Base-by-base conservation (phyloP, 2,888 invertebrate species). In the Tolmerus cingulatus region DNA sequence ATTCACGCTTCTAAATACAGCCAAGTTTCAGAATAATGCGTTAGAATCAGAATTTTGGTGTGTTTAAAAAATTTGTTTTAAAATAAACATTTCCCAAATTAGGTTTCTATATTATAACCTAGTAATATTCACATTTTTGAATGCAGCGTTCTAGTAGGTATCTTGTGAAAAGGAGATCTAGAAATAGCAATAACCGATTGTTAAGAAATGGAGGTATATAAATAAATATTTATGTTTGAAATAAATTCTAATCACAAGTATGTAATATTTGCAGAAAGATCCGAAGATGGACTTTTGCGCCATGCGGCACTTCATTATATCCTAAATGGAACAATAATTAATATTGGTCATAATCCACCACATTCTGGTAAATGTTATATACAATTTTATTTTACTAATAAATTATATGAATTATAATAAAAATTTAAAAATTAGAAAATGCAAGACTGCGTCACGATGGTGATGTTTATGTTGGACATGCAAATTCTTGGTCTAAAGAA, bases 381-480 rank as follows among this genome's bases (percentile, higher is more conserved):
- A 16, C 12, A 1, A 0, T 46, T 14, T 14, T 46, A 12, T 46
- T 7, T 66, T 16, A 34, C 8, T 66, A 82, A 82, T 12, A 3
- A 14, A 46, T 43, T 43, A 1, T 12, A 43, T 12, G 3, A 46
- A 8, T 46, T 46, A 46, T 46, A 46, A 46, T 8, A 46, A 1
- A 46, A 12, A 46, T 5, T 8, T 34, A 34, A 82, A n/a, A 66
- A 8, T 23, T 27, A 82, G 82, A 8, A n/a, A 82, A 57, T 12
- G 57, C 82, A 14, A 27, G 82, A 8, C 37, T 82, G 3, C 34
- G 23, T n/a, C 82, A 82, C 57, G 82, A 82, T 57, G 82, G 82
- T 37, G 82, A 82, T 57, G 57, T 82, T 19, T 82, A 82, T 37
- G 82, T 82, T n/a, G 82, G 82, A n/a, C 40, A 82, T 12, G 0